These are phyloP conservation scores for Trinectes maculatus DNA, from an alignment of 2,113 vertebrate genomes.

Conservation along the genomic window DNA sequence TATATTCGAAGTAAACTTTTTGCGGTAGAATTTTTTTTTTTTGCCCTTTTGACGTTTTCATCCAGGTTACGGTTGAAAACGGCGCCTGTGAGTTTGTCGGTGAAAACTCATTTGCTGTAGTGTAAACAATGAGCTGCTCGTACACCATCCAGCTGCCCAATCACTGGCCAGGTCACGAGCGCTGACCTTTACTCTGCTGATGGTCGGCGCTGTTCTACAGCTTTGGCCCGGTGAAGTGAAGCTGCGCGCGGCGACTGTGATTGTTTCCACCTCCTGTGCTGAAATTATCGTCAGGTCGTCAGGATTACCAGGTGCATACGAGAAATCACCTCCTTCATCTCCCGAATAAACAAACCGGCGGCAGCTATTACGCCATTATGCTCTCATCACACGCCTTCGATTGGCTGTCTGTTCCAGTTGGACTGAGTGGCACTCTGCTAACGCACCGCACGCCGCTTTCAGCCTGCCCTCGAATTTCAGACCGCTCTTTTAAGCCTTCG, in stretches of 20 bases:
- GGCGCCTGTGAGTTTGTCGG: constrained; percentile 18
- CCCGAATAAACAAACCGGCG: constrained; percentile 12
- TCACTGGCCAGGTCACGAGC: constrained; percentile 17
- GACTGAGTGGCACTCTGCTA: not conserved
- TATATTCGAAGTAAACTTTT: constrained; percentile 58
- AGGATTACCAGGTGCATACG: constrained; percentile 2
- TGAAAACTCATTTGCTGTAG: constrained; percentile 33
- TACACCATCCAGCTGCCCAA: constrained; percentile 20
- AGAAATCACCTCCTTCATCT: not conserved
- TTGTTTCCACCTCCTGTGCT: constrained; percentile 14
- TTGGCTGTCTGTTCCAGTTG: not conserved
- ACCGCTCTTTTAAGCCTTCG: not conserved
- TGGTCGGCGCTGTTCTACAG: too few species aligned
- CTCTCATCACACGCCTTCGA: not conserved
- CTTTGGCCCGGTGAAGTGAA: too few species aligned
- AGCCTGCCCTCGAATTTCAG: not conserved
- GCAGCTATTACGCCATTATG: not conserved
- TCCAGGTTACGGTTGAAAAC: constrained; percentile 32
- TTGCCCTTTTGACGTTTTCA: constrained; percentile 40
- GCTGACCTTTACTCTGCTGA: too few species aligned
- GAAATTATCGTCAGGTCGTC: constrained; percentile 10
- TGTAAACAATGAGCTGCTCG: constrained; percentile 62
- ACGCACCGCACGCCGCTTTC: not conserved
- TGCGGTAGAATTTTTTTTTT: constrained; percentile 32
- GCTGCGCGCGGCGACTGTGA: too few species aligned